These are phyloP conservation scores for Thamnaconus septentrionalis DNA, from an alignment of 2,113 vertebrate genomes.

Conservation along the genomic window DNA sequence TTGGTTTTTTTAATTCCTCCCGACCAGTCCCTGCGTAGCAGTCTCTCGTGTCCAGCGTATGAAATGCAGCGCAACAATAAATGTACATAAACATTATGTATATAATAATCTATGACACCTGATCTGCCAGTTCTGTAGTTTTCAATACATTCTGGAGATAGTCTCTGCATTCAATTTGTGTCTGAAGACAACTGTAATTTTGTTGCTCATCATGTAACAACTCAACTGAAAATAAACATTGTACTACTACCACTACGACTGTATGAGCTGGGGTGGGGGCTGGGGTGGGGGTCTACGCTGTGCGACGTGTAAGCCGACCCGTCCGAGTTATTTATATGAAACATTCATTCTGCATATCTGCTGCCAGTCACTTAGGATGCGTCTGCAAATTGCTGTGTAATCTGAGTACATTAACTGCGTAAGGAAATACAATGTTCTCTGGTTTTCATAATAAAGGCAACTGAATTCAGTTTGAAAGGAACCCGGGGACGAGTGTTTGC, in stretches of 20 bases:
- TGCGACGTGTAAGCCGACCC: conserved; percentile 55
- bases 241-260: conserved; percentile 85
- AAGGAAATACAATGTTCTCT: conserved; percentile 68
- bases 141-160: conserved; percentile 86
- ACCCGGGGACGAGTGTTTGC: conserved; percentile 17
- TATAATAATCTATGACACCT: conserved; percentile 82
- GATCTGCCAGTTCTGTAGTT: conserved; percentile 92
- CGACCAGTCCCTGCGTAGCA: conserved; percentile 83
- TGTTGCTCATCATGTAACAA: conserved; percentile 97
- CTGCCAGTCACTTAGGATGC: conserved; percentile 56
- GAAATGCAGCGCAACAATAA: conserved; percentile 85
- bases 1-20: conserved; percentile 80
- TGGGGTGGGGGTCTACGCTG: conserved; percentile 80
- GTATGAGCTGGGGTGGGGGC: conserved; percentile 78
- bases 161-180: conserved; percentile 92
- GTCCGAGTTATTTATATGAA: conserved; percentile 69
- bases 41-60: conserved; percentile 88
- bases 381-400: conserved; percentile 62
- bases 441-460: conserved; percentile 76
- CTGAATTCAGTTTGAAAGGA: conserved; percentile 56
- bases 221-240: conserved; percentile 97
- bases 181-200: conserved; percentile 93
- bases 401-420: conserved; percentile 58
- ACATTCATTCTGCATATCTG: conserved; percentile 50
- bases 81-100: conserved; percentile 75